Evolutionary conservation across 64 coral and sea anemone species (phyloP), one percentile per base, ranked within the genome.

Genomic region (Actinia tenebrosa): DNA sequence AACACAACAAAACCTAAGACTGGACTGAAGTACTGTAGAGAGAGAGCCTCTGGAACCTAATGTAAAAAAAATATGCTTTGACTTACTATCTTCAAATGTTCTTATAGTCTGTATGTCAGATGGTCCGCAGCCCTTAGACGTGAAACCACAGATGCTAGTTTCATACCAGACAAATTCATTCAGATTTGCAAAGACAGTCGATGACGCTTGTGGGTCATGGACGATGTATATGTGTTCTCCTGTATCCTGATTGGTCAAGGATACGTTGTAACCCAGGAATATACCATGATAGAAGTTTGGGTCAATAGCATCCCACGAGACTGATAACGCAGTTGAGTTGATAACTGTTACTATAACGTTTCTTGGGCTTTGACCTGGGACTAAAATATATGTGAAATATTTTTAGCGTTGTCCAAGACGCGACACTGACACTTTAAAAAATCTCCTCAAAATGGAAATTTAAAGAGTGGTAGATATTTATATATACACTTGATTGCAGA

Each of bases 181-280:
- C 46, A 88, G 37, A 78, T 44, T 43, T 17, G 10, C 6, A 15
- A 88, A 45, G 44, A 79, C n/a, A 43, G 15, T 54, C 3, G 44
- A 42, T 7, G 53, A 46, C 19, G n/a, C 30, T 62, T 54, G 19
- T 17, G 69, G 27, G 52, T 55, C 13, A 23, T 80, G 79, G 16
- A 47, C 42, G 16, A 53, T 18, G 18, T 18, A 45, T 44, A 37
- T 50, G 9, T 53, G 10, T 16, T 43, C 46, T n/a, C 80, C 56
- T 54, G 37, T 82, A 6, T 47, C 45, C 42, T 50, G 37, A 84
- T 56, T 79, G 44, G 69, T 87, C 26, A 83, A 1, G 14, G 80
- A 83, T 16, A 89, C 75, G 80, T 89, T 84, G 80, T 89, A 89
- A 42, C 88, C 88, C 25, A 18, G 44, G 45, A 89, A 56, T 22